Conservation (phyloP, 1,140 invertebrate species). For the Apis florea region DNA sequence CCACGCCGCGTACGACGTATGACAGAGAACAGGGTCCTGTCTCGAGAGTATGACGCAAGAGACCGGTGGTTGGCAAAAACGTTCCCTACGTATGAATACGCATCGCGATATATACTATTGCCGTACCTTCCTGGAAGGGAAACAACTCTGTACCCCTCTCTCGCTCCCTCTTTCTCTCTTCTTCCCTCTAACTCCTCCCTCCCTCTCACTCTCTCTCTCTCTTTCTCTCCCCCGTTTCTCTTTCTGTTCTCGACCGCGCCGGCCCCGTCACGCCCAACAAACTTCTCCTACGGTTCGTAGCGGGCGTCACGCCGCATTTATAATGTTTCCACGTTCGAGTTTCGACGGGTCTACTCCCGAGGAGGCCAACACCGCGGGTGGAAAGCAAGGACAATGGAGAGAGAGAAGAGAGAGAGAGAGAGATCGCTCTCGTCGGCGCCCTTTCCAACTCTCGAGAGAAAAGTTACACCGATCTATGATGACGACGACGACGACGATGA, state of each 20-base stretch:
- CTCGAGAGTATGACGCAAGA: slow-evolving; percentile 67
- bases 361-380: slow-evolving; percentile 48
- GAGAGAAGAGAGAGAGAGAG: no score
- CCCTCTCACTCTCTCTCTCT: background rate
- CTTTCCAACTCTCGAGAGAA: slow-evolving; percentile 39
- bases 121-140: slow-evolving; percentile 74
- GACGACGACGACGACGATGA: no score
- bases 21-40: background rate
- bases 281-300: slow-evolving; percentile 68
- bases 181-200: slow-evolving; percentile 13
- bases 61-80: slow-evolving; percentile 70
- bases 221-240: slow-evolving; percentile 28
- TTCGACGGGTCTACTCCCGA: slow-evolving; percentile 69
- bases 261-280: slow-evolving; percentile 78
- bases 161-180: slow-evolving; percentile 21
- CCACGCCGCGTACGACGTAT: background rate
- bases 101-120: slow-evolving; percentile 59
- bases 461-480: slow-evolving; percentile 52
- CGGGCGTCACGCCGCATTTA: slow-evolving; percentile 78
- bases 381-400: slow-evolving; percentile 60
- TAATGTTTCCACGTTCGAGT: slow-evolving; percentile 79
- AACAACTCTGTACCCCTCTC: slow-evolving; percentile 50
- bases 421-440: slow-evolving; percentile 51
- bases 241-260: slow-evolving; percentile 61
- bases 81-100: slow-evolving; percentile 63